Base-by-base conservation (phyloP, 2,888 invertebrate species). In the Anoncus sp. region DNA sequence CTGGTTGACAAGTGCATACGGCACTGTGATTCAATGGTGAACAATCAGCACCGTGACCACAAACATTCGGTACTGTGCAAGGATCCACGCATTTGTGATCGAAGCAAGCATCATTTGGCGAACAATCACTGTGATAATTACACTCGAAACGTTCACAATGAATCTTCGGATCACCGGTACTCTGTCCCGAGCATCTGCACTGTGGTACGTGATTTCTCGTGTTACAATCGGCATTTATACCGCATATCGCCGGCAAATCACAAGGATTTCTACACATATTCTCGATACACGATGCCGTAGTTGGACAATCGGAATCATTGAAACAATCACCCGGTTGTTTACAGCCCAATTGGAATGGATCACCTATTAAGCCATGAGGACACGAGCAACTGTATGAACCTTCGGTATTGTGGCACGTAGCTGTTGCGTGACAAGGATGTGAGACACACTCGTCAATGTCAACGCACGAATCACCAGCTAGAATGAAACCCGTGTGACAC, bases 321-420 rank as follows among this genome's bases (percentile, higher is more conserved):
- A 94, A 94, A 85, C 97, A 98, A 88, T 97, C 96, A 59, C 96
- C 97, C 1, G 97, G 96, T 88, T 94, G 94, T 81, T 95, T 94
- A 86, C 98, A 98, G 38, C 96, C 97, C 0, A 93, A 93, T 71
- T 93, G 93, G 35, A 93, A 92, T 7, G 95, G 94, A 92, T 97
- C 97, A 27, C 97, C 96, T 65, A 98, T 94, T 22, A 97, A 93
- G 69, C 96, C 96, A 85, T 95, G 95, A 0, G 94, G 94, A 86
- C 98, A 98, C 47, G 93, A 92, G 84, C 98, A 98, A 16, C 92
- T 92, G 88, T 94, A 97, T 18, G 96, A 95, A 24, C 98, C 98
- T 24, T 94, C 94, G 40, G 93, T 93, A 86, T 98, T 98, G 83
- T 95, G 92, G 86, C 98, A 97, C 87, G 93, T 92, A 14, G 97